phyloP scores from a whole-genome alignment of 2,113 vertebrate species.

The Salvator merianae region DNA sequence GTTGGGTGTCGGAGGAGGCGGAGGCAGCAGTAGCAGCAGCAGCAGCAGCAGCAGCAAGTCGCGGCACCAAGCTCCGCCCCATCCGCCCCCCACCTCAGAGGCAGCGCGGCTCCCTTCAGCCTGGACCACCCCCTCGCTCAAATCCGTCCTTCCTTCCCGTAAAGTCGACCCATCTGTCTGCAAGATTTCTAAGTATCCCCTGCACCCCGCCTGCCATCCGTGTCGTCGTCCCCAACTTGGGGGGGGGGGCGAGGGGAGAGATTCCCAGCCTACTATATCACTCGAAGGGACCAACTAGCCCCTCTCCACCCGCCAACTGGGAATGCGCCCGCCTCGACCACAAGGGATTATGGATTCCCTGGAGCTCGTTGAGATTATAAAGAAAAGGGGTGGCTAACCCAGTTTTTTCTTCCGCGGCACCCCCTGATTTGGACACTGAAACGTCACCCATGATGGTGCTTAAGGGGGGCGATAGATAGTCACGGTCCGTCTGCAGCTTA shows the following conservation, averaged over 20 bases:
- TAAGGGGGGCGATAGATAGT: too few species aligned
- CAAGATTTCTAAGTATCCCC: background rate
- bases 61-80: slow-evolving; percentile 49
- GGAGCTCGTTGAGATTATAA: background rate
- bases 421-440: background rate
- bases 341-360: background rate
- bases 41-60: background rate
- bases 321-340: too few species aligned
- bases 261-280: background rate
- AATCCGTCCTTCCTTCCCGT: slow-evolving; percentile 5
- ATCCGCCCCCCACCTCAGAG: slow-evolving; percentile 31
- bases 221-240: background rate
- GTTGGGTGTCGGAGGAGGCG: slow-evolving; percentile 45
- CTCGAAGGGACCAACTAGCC: background rate
- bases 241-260: background rate
- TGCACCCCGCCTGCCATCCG: background rate
- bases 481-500: background rate
- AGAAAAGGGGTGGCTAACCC: background rate
- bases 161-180: background rate
- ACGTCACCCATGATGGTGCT: background rate
- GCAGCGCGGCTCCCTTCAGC: slow-evolving; percentile 31
- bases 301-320: too few species aligned
- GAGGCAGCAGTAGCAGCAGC: background rate
- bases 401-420: background rate
- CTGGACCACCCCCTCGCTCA: background rate